phyloP scores from a whole-genome alignment of 2,113 vertebrate species.

The Collichthys lucidus region DNA sequence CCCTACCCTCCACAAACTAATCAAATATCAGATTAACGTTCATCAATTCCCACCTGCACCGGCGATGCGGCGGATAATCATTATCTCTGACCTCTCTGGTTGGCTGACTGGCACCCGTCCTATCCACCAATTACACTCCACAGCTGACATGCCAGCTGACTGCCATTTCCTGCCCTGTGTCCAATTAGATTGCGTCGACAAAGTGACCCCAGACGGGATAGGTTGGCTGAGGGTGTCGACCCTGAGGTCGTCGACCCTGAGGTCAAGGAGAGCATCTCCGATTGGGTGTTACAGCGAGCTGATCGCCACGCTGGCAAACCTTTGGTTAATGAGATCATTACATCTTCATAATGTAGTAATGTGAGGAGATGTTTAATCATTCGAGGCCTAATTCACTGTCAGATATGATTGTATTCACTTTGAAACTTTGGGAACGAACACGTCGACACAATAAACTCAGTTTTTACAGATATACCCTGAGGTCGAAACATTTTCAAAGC shows the following conservation, averaged over 20 bases:
- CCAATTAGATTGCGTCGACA: slow-evolving; percentile 54
- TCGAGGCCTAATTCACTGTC: slow-evolving; percentile 63
- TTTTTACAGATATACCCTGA: no score
- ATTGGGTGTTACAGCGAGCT: slow-evolving; percentile 17
- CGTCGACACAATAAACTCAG: not conserved
- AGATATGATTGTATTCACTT: slow-evolving; percentile 52
- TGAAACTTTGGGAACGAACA: slow-evolving; percentile 17
- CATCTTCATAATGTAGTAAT: slow-evolving; percentile 54
- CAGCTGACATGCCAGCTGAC: slow-evolving; percentile 54
- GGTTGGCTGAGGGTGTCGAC: slow-evolving; percentile 3
- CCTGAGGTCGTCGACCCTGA: not conserved
- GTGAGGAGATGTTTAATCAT: slow-evolving; percentile 72
- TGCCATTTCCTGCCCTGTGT: slow-evolving; percentile 62
- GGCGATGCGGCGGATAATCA: slow-evolving; percentile 9
- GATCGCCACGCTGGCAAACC: slow-evolving; percentile 17
- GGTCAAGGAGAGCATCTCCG: slow-evolving; percentile 40
- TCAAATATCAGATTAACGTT: slow-evolving; percentile 71
- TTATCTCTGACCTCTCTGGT: slow-evolving; percentile 64
- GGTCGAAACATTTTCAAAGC: not conserved
- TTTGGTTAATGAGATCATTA: slow-evolving; percentile 66
- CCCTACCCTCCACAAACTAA: slow-evolving; percentile 50
- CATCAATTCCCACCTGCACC: slow-evolving; percentile 70
- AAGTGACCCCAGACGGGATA: slow-evolving; percentile 18
- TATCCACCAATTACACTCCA: slow-evolving; percentile 59
- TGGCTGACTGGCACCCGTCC: slow-evolving; percentile 55